These are phyloP conservation scores for Osmerus mordax DNA, from an alignment of 2,113 vertebrate species.

Conservation along the genomic window DNA sequence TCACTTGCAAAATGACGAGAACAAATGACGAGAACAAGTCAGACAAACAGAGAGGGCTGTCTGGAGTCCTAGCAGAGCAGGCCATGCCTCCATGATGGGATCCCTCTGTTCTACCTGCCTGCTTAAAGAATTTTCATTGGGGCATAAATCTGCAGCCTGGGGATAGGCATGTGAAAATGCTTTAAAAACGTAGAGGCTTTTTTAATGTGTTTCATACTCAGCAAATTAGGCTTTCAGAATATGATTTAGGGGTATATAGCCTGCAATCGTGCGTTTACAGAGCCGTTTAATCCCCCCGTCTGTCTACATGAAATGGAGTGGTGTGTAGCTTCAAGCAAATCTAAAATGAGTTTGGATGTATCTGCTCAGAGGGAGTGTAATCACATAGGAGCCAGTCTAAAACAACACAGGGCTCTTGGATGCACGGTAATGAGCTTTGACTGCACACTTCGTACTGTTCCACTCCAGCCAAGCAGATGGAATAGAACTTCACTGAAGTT, in stretches of 20 bases:
- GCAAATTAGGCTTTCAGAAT: slow-evolving; percentile 14
- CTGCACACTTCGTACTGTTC: too few species aligned
- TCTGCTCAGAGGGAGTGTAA: too few species aligned
- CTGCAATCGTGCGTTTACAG: slow-evolving; percentile 1
- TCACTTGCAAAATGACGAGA: too few species aligned
- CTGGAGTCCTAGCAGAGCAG: background rate
- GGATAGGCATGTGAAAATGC: slow-evolving; percentile 25
- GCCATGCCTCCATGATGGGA: slow-evolving; percentile 13
- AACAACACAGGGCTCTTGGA: too few species aligned
- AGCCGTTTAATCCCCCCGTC: slow-evolving; percentile 8
- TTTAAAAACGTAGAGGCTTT: slow-evolving; percentile 20
- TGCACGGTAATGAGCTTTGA: too few species aligned
- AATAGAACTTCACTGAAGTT: too few species aligned
- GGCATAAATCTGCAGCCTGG: slow-evolving; percentile 31
- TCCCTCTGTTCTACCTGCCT: background rate
- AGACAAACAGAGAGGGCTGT: too few species aligned
- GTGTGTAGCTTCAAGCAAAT: background rate
- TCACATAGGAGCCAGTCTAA: too few species aligned
- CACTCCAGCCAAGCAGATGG: too few species aligned
- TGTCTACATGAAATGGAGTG: background rate
- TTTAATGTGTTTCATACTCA: slow-evolving; percentile 15
- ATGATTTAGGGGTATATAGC: slow-evolving; percentile 11
- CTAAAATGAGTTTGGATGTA: too few species aligned
- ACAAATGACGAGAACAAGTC: too few species aligned
- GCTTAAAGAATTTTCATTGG: slow-evolving; percentile 24